Base-by-base conservation (phyloP, 2,113 vertebrate genomes). In the Hemiprocne comata region DNA sequence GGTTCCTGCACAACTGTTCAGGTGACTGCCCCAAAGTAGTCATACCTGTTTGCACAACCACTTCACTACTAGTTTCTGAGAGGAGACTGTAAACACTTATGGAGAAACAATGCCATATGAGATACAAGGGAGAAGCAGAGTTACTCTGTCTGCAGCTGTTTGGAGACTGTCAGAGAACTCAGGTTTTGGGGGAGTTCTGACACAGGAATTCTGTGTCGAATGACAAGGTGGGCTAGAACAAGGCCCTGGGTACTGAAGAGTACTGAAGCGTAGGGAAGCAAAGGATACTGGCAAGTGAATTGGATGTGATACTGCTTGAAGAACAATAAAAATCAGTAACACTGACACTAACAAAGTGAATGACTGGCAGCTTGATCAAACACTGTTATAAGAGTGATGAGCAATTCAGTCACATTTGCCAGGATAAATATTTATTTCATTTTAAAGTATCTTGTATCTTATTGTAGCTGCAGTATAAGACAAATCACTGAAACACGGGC, bases 301-400 rank as follows among this genome's bases (percentile, higher is more conserved):
- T 74, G 34, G 81, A 87, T 91, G 81, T 62, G 1, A 54, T 74
- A 34, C 54, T 80, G 58, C 55, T 79, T 33, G 70, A 89, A 95
- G 33, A 88, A 69, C 48, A 93, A 65, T 66, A 82, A 58, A 61
- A 82, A 87, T 85, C 87, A 70, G 81, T 79, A 91, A 91, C 65
- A 51, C 13, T 95, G 91, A 91, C 93, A 77, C 67, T 93, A 94
- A 95, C 77, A 89, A 95, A 78, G 89, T 87, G 89, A 87, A 65
- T 94, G 93, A 97, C 80, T 96, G 95, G 69, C 93, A 90, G 91
- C 40, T 96, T 94, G 69, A 89, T 82, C 81, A 87, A 93, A 85
- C 18, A 58, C 55, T 71, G 17, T 34, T 76, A 51, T 11, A 94
- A 88, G 48, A 94, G 36, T 36, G 20, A 95, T 83, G 60, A 90